Percentiles rank a stretch among this genome's conserved stretches.
These are phyloP conservation scores for Heteromurus nitidus DNA, from an alignment of 2,888 invertebrate genomes.

Conservation along the genomic window DNA sequence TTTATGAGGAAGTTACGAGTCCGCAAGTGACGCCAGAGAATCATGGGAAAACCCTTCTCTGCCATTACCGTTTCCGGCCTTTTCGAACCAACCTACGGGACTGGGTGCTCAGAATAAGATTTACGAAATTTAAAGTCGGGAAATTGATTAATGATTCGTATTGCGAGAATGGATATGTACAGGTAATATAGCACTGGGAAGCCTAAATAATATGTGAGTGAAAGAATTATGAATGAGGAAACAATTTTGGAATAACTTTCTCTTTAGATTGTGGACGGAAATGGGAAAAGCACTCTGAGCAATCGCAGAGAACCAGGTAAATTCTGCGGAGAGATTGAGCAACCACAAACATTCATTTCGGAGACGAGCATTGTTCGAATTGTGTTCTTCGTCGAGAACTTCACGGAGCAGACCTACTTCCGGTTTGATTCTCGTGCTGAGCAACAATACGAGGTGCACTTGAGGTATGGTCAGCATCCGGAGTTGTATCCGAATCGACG, in stretches of 20 bases:
- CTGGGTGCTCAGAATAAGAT: conserved; percentile 91
- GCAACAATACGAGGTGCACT: conserved; percentile 92
- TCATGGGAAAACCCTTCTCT: conserved; percentile 87
- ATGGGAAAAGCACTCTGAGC: conserved; percentile 90
- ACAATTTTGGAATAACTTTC: not conserved
- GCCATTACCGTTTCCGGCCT: conserved; percentile 92
- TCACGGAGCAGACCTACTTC: conserved; percentile 93
- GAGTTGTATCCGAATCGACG: conserved; percentile 93
- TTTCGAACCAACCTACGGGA: conserved; percentile 91
- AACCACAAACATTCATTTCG: conserved; percentile 94
- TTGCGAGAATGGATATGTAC: conserved; percentile 91
- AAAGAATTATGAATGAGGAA: not conserved
- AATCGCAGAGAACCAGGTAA: conserved; percentile 92
- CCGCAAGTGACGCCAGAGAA: conserved; percentile 89
- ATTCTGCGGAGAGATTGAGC: conserved; percentile 95
- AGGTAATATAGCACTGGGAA: conserved; percentile 79
- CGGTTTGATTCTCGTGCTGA: conserved; percentile 91
- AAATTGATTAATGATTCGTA: conserved; percentile 89
- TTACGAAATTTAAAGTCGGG: conserved; percentile 95
- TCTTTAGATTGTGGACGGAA: conserved; percentile 91
- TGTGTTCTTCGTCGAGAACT: conserved; percentile 93
- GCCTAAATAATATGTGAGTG: not conserved
- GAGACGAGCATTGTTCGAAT: conserved; percentile 95
- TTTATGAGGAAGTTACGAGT: conserved; percentile 92
- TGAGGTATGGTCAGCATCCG: conserved; percentile 94